phyloP scores from a whole-genome alignment of 2,113 vertebrate genomes.

The Gobio gobio region DNA sequence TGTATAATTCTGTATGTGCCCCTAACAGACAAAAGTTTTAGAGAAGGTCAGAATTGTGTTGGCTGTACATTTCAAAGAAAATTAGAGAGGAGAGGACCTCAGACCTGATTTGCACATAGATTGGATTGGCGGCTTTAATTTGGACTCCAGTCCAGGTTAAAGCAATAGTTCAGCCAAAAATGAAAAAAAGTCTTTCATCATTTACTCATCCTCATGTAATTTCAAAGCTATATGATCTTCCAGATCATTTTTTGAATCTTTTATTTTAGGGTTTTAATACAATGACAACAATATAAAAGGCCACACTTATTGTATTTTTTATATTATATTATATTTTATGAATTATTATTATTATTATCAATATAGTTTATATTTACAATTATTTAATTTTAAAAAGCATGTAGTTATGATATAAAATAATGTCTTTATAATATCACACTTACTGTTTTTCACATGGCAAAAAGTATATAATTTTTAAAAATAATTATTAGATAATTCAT shows the following conservation, averaged over 20 bases:
- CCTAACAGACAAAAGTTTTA: background rate
- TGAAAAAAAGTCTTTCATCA: constrained; percentile 20
- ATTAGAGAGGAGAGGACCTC: constrained; percentile 2
- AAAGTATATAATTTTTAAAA: background rate
- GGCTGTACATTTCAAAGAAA: constrained; percentile 24
- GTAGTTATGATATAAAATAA: no score
- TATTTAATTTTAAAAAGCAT: background rate
- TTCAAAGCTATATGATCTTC: background rate
- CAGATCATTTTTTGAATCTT: background rate
- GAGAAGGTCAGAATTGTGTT: constrained; percentile 15
- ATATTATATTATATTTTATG: background rate
- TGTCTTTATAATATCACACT: background rate
- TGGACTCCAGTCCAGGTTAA: no score
- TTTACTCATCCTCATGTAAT: constrained; percentile 1
- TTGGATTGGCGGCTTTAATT: constrained; percentile 57
- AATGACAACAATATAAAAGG: background rate
- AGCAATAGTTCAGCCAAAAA: constrained; percentile 8
- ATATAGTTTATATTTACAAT: no score
- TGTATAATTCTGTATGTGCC: background rate
- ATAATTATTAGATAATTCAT: background rate
- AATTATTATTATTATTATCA: background rate
- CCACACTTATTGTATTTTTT: no score
- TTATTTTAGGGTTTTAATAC: background rate
- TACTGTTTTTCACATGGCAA: background rate
- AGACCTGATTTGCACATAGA: constrained; percentile 55